Evolutionary conservation across 2,113 vertebrate species (phyloP).

Genomic region (Talpa occidentalis): DNA sequence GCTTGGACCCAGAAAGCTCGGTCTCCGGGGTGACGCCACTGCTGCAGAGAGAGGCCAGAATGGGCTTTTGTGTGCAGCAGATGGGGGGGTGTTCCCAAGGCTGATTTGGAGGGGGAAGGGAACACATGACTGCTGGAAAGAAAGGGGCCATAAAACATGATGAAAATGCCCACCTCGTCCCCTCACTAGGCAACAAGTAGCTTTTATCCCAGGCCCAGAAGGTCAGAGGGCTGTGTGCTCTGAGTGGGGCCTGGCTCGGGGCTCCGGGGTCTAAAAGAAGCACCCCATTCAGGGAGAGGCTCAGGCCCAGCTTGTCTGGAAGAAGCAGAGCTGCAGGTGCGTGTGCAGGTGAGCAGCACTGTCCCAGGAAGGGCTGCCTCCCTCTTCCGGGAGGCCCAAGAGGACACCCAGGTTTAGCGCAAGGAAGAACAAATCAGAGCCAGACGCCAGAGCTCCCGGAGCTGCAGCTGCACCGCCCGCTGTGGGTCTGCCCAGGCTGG

Average conservation of each 20-base stretch:
- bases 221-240: neutral
- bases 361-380: neutral
- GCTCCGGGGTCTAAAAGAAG: neutral
- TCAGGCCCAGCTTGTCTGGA: accelerated
- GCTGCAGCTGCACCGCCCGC: accelerated
- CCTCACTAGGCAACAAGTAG: slow-evolving; percentile 50
- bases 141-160: slow-evolving; percentile 30
- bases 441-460: neutral
- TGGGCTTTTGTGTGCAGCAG: slow-evolving; percentile 66
- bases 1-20: neutral
- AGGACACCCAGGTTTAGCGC: neutral
- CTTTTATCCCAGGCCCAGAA: neutral
- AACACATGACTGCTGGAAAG: neutral
- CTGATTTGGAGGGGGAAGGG: neutral
- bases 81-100: slow-evolving; percentile 31
- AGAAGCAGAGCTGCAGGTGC: neutral
- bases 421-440: neutral
- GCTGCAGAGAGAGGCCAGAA: slow-evolving; percentile 55
- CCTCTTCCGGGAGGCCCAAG: neutral
- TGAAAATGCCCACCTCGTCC: neutral
- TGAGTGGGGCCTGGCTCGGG: neutral
- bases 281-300: neutral
- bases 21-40: slow-evolving; percentile 60
- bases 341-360: neutral
- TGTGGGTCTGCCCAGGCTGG: neutral